phyloP scores from a whole-genome alignment of 2,113 vertebrate genomes.

The Cromileptes altivelis region DNA sequence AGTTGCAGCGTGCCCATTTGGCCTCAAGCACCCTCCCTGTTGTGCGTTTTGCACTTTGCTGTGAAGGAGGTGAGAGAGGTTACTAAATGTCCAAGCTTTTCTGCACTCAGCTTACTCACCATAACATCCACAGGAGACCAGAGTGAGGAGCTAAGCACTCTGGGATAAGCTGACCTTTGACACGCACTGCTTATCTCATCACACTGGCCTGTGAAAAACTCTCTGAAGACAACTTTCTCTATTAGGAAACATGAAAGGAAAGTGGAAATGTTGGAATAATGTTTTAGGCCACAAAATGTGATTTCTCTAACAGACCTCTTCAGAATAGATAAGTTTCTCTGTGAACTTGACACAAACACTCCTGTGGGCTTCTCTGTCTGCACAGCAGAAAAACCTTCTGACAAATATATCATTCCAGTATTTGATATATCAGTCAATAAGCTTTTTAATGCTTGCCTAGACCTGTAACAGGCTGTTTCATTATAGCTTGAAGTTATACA shows the following conservation, averaged over 20 bases:
- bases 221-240: conserved; percentile 30
- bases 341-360: conserved; percentile 25
- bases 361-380: conserved; percentile 37
- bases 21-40: conserved; percentile 12
- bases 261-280: conserved; percentile 35
- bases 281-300: conserved; percentile 40
- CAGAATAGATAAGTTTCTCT: conserved; percentile 35
- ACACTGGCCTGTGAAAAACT: conserved; percentile 19
- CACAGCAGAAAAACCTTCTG: conserved; percentile 42
- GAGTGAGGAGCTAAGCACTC: conserved; percentile 16
- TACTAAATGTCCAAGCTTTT: conserved; percentile 16
- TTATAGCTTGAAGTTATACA: conserved; percentile 3
- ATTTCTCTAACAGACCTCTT: conserved; percentile 29
- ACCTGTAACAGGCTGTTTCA: conserved; percentile 13
- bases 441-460: conserved; percentile 16
- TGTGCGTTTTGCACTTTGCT: conserved; percentile 35
- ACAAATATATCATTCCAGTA: conserved; percentile 4
- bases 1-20: not conserved
- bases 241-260: conserved; percentile 53
- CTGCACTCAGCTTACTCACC: conserved; percentile 21
- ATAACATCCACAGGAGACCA: conserved; percentile 29
- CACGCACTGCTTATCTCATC: conserved; percentile 51
- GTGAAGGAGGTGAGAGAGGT: conserved; percentile 37
- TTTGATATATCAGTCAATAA: conserved; percentile 46
- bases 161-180: conserved; percentile 62